Evolutionary conservation across 2,888 invertebrate species (phyloP), one percentile per base, ranked within the genome.

Genomic region (Patella ulyssiponensis): DNA sequence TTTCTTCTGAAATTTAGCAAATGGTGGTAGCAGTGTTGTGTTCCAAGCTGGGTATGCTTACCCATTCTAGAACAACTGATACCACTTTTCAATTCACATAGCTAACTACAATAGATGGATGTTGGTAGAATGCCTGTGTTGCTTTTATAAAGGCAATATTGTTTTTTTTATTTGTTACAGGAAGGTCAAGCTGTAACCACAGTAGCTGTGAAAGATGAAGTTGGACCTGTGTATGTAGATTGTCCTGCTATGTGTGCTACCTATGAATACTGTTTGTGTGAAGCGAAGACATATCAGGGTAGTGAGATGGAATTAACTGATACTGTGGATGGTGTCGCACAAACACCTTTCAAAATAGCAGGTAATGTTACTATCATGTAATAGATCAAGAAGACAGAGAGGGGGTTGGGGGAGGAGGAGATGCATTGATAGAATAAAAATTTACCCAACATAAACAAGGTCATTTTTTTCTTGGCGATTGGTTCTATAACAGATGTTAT

Each of bases 181-280:
- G 83, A 84, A 58, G 79, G 79, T 54, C 75, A 81, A 44, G 86
- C 86, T 11, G 82, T 83, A 15, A 86, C 86, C 20, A 82, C 85
- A 1, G 86, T 90, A 14, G 76, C 83, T 33, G 87, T 90, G 0
- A 82, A 87, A 53, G 84, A 86, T 3, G 85, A 85, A 3, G 86
- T 88, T 2, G 77, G 80, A 17, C 81, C 79, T 14, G 79, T 89
- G 7, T 79, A 78, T 0, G 78, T 91, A 44, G 78, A 76, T 0
- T 92, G 92, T 81, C 89, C 90, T 0, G 71, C 79, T 0, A 81
- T 84, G 53, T 87, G 88, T 71, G 89, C 87, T 23, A 88, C 90
- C 1, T 86, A 82, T 74, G 88, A 89, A 27, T 83, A 86, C 14
- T 82, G 87, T 7, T 58, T 79, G 44, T 92, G 92, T 77, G 83